These are phyloP conservation scores for Peromyscus polionotus DNA, from an alignment of 2,113 vertebrate species.

Conservation along the genomic window DNA sequence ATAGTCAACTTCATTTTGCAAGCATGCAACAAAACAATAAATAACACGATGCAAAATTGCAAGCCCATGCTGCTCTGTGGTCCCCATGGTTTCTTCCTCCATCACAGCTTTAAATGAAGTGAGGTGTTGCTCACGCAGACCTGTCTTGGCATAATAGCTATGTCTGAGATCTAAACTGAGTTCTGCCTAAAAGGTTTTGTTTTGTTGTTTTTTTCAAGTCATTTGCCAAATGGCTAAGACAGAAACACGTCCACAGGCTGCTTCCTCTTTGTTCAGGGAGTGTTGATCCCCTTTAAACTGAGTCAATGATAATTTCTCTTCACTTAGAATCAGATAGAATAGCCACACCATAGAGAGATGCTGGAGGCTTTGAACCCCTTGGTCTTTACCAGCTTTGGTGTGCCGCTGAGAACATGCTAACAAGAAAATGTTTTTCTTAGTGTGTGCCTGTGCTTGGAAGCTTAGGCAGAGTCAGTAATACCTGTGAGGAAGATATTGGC, in stretches of 20 bases:
- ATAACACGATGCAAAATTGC: not conserved
- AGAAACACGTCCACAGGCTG: conserved; percentile 51
- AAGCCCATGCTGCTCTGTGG: not conserved
- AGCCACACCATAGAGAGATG: not conserved
- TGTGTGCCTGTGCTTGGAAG: not conserved
- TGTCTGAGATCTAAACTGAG: conserved; percentile 57
- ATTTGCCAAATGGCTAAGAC: conserved; percentile 71
- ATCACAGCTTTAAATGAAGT: conserved; percentile 49
- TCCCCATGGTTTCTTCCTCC: not conserved
- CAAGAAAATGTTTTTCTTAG: not conserved
- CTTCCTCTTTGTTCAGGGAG: conserved; percentile 61
- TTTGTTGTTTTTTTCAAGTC: conserved; percentile 54
- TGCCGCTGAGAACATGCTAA: conserved; percentile 38
- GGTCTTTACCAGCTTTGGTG: not conserved
- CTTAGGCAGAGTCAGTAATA: not conserved
- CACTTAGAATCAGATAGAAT: conserved; percentile 53
- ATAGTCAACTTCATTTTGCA: not conserved
- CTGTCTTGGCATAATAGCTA: conserved; percentile 45
- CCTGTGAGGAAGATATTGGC: not conserved
- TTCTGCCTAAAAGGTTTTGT: conserved; percentile 62
- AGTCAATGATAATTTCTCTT: conserved; percentile 39
- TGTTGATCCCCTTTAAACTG: conserved; percentile 70
- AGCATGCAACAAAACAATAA: not conserved
- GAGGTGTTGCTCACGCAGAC: conserved; percentile 49
- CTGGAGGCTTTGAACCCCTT: conserved; percentile 2